Evolutionary conservation across 2,113 vertebrate genomes (phyloP).

Genomic region (Talpa occidentalis): DNA sequence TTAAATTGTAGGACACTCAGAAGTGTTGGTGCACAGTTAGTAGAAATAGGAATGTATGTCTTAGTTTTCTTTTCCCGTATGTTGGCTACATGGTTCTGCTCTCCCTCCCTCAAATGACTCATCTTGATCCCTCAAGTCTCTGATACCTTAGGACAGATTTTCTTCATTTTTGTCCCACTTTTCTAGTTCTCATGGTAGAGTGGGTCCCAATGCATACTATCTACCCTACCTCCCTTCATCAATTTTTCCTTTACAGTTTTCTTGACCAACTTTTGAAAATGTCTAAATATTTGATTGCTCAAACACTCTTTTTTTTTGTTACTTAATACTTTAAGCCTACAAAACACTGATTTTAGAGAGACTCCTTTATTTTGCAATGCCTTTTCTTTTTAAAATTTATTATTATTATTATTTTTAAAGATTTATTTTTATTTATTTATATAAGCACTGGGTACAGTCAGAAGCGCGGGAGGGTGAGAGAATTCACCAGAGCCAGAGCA

Average conservation of each 20-base stretch:
- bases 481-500: too few relatives aligned
- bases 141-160: neutral
- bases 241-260: conserved; percentile 13
- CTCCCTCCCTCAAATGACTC: neutral
- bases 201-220: neutral
- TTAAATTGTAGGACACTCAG: neutral
- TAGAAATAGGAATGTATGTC: neutral
- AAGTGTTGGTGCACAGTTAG: neutral
- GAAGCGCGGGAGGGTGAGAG: too few relatives aligned
- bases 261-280: neutral
- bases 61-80: neutral
- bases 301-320: neutral
- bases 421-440: too few relatives aligned
- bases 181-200: neutral
- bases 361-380: too few relatives aligned
- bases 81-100: neutral
- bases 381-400: neutral
- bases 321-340: too few relatives aligned
- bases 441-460: too few relatives aligned
- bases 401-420: too few relatives aligned
- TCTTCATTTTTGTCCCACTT: neutral
- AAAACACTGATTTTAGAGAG: too few relatives aligned
- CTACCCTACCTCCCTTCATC: neutral
- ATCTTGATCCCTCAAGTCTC: neutral
- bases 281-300: neutral